A percentile compares a stretch with the other conserved stretches of the same genome.
These are phyloP conservation scores for Griposia aprilina DNA, from an alignment of 2,888 invertebrate genomes.

Conservation along the genomic window DNA sequence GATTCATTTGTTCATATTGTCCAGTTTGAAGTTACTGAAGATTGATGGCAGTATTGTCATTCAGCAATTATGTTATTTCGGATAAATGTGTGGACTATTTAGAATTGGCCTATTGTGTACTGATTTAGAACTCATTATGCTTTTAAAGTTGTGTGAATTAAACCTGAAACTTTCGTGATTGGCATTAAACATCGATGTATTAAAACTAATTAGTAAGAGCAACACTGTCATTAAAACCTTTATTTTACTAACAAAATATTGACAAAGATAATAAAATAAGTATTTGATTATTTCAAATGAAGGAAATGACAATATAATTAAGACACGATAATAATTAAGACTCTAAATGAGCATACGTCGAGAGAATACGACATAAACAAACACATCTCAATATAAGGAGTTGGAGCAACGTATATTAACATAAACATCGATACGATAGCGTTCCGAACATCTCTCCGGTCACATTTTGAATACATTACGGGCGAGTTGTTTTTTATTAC, in stretches of 20 bases:
- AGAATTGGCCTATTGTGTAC: slow-evolving; percentile 18
- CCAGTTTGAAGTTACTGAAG: slow-evolving; percentile 47
- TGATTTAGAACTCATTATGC: slow-evolving; percentile 12
- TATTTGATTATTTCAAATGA: slow-evolving; percentile 45
- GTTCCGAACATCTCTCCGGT: slow-evolving; percentile 80
- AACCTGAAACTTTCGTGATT: neutral
- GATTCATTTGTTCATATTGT: slow-evolving; percentile 71
- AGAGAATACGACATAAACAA: slow-evolving; percentile 78
- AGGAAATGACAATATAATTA: slow-evolving; percentile 68
- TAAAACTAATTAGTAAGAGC: slow-evolving; percentile 16
- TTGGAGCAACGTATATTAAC: slow-evolving; percentile 82
- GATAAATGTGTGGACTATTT: slow-evolving; percentile 32
- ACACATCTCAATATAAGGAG: slow-evolving; percentile 84
- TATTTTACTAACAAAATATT: slow-evolving; percentile 7
- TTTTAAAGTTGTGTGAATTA: neutral
- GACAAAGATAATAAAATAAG: slow-evolving; percentile 24
- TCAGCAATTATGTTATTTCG: slow-evolving; percentile 56
- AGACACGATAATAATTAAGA: slow-evolving; percentile 79
- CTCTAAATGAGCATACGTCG: slow-evolving; percentile 74
- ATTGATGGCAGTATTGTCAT: slow-evolving; percentile 61
- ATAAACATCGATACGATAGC: slow-evolving; percentile 86
- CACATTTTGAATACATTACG: slow-evolving; percentile 86
- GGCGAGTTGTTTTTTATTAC: slow-evolving; percentile 83
- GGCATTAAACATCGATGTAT: neutral
- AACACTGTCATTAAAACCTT: neutral